Evolutionary conservation across 2,888 invertebrate species (phyloP).

Genomic region (Pasiphila rectangulata): DNA sequence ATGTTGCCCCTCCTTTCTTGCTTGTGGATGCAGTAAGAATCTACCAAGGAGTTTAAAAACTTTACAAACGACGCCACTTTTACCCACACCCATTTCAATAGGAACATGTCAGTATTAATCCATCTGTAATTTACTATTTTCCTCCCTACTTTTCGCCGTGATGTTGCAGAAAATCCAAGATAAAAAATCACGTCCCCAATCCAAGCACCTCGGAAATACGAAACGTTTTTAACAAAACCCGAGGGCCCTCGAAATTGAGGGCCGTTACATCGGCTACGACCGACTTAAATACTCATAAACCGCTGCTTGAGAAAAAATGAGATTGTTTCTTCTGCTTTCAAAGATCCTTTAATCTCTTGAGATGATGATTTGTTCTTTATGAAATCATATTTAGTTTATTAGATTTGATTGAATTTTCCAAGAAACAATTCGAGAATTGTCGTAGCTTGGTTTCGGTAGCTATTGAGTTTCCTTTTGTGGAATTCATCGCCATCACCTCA

Average conservation of each 20-base stretch:
- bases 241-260: slow-evolving; percentile 24
- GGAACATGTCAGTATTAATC: too few relatives aligned
- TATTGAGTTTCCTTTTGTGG: too few relatives aligned
- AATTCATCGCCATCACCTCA: too few relatives aligned
- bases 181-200: slow-evolving; percentile 3
- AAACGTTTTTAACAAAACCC: slow-evolving; percentile 23
- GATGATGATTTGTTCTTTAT: slow-evolving; percentile 8
- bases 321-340: slow-evolving; percentile 19
- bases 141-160: not conserved
- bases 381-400: not conserved
- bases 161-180: not conserved
- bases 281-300: slow-evolving; percentile 27
- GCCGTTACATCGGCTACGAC: slow-evolving; percentile 24
- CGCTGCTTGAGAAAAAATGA: slow-evolving; percentile 25
- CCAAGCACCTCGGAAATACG: slow-evolving; percentile 20
- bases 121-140: too few relatives aligned
- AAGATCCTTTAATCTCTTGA: slow-evolving; percentile 14
- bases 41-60: too few relatives aligned
- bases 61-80: too few relatives aligned
- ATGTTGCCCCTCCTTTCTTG: too few relatives aligned
- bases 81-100: too few relatives aligned
- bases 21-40: too few relatives aligned
- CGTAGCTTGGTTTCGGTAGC: too few relatives aligned
- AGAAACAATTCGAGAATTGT: too few relatives aligned
- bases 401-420: not conserved